These are phyloP conservation scores for Hormaphis cornu DNA, from an alignment of 1,140 invertebrate species.

Conservation along the genomic window DNA sequence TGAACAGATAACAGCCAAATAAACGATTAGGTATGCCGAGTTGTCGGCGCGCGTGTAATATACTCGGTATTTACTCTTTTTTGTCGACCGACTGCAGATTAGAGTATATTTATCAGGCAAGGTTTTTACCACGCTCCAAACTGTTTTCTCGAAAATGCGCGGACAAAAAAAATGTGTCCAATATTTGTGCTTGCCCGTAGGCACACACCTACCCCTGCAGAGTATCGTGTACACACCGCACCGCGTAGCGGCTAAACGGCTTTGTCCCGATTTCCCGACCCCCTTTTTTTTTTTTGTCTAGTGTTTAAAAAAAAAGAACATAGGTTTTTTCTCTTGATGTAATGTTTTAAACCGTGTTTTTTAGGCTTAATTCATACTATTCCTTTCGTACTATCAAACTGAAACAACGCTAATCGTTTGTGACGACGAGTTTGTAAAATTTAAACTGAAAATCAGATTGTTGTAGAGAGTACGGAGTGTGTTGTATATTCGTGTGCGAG, in stretches of 20 bases:
- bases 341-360: no score
- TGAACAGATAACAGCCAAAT: slow-evolving; percentile 26
- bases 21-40: slow-evolving; percentile 4
- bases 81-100: slow-evolving; percentile 19
- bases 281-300: not conserved
- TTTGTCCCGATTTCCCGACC: not conserved
- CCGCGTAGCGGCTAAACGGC: not conserved
- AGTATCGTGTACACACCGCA: not conserved
- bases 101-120: slow-evolving; percentile 17
- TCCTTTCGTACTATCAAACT: no score
- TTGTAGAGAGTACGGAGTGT: no score
- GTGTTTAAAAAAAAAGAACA: not conserved
- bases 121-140: no score
- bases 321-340: no score
- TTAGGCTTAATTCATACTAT: no score
- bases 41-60: not conserved
- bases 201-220: no score
- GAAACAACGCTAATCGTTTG: no score
- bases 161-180: slow-evolving; percentile 17
- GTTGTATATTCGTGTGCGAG: no score
- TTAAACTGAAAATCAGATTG: no score
- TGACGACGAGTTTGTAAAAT: no score
- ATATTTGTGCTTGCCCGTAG: slow-evolving; percentile 28
- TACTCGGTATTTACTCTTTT: slow-evolving; percentile 12
- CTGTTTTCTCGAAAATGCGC: not conserved